Evolutionary conservation across 2,797 vertebrate genomes (phyloP).

Genomic region (Hyperoplus immaculatus): DNA sequence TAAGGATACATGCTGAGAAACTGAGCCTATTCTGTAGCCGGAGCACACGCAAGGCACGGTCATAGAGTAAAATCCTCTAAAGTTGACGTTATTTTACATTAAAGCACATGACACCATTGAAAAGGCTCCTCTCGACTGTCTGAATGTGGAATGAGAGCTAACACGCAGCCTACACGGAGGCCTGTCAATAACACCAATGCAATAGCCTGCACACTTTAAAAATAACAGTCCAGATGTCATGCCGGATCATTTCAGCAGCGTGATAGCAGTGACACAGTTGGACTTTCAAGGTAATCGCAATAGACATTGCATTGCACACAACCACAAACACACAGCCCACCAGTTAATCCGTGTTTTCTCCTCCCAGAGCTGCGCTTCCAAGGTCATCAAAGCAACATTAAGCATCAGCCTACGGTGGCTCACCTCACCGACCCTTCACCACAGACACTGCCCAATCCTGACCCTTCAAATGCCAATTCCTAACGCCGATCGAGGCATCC

Average conservation of each 20-base stretch:
- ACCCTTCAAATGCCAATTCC: slow-evolving; percentile 32
- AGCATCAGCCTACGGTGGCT: slow-evolving; percentile 53
- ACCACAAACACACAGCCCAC: slow-evolving; percentile 50
- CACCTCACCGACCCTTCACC: slow-evolving; percentile 47
- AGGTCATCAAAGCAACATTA: slow-evolving; percentile 84
- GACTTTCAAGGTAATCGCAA: slow-evolving; percentile 52
- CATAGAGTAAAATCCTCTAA: slow-evolving; percentile 13
- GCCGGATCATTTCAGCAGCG: slow-evolving; percentile 23
- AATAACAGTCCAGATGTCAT: slow-evolving; percentile 38
- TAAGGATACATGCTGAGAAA: background rate
- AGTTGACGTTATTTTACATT: slow-evolving; percentile 5
- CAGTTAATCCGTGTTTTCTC: slow-evolving; percentile 82
- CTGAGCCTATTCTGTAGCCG: background rate
- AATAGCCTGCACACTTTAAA: slow-evolving; percentile 23
- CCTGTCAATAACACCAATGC: slow-evolving; percentile 43
- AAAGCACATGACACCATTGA: background rate
- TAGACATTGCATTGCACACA: slow-evolving; percentile 52
- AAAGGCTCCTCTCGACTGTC: slow-evolving; percentile 10
- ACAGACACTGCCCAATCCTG: slow-evolving; percentile 26
- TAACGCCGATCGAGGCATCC: slow-evolving; percentile 53
- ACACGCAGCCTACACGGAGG: slow-evolving; percentile 27
- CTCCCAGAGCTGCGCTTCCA: slow-evolving; percentile 82
- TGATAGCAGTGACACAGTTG: slow-evolving; percentile 35
- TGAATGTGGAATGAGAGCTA: slow-evolving; percentile 37
- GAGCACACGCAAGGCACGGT: slow-evolving; percentile 15